Evolutionary conservation across 2,113 vertebrate genomes (phyloP).

Genomic region (Podarcis raffonei): DNA sequence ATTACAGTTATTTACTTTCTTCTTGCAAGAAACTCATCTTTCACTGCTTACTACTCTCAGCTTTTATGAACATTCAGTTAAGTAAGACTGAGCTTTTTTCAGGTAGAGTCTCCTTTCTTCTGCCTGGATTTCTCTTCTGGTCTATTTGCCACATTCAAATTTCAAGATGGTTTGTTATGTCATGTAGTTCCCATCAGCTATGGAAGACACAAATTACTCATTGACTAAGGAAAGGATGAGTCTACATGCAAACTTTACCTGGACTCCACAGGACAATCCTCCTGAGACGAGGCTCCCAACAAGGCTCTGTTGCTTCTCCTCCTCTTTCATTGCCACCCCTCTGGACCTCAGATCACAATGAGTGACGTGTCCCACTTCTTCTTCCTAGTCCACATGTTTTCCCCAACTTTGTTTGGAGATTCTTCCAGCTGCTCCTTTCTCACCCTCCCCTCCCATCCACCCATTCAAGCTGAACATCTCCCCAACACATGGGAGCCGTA

Average conservation of each 20-base stretch:
- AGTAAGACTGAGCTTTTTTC: background rate
- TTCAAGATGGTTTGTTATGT: background rate
- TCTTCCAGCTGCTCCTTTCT: constrained; percentile 63
- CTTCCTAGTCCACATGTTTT: constrained; percentile 48
- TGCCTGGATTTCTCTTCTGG: constrained; percentile 23
- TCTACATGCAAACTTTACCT: constrained; percentile 62
- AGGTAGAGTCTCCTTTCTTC: background rate
- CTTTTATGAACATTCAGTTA: constrained; percentile 3
- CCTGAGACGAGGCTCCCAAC: constrained; percentile 47
- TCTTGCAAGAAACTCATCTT: background rate
- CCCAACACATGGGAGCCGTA: constrained; percentile 61
- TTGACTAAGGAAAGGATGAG: constrained; percentile 47
- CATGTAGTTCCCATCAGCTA: background rate
- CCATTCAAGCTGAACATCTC: constrained; percentile 45
- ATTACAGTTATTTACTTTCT: background rate
- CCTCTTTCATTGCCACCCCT: constrained; percentile 47
- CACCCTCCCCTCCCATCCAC: constrained; percentile 56
- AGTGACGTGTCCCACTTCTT: constrained; percentile 64
- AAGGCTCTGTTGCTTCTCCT: constrained; percentile 44
- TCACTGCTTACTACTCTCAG: background rate
- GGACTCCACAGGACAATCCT: constrained; percentile 57
- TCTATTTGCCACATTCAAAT: constrained; percentile 14
- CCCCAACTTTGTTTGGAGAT: constrained; percentile 49
- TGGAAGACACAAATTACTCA: constrained; percentile 37
- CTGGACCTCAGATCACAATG: constrained; percentile 53